A percentile compares a stretch with the other conserved stretches of the same genome.
phyloP scores from a whole-genome alignment of 2,113 vertebrate species.

The Sus scrofa region DNA sequence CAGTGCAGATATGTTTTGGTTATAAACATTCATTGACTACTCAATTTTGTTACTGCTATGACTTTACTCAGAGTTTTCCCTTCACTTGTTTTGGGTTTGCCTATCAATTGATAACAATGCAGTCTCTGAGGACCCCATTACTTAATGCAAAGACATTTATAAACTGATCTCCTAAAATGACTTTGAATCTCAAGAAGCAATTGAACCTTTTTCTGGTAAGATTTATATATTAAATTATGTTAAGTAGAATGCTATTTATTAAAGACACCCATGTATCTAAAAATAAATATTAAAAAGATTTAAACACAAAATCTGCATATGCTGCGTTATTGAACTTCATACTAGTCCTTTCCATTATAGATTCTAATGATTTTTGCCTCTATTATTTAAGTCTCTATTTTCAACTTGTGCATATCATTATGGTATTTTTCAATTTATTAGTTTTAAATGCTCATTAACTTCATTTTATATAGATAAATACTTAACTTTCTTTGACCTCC shows the following conservation, averaged over 20 bases:
- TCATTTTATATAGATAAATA: not conserved
- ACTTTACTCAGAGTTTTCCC: not conserved
- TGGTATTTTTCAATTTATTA: not conserved
- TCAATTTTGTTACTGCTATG: not conserved
- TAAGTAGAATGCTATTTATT: not conserved
- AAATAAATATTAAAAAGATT: not conserved
- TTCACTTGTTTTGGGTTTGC: not conserved
- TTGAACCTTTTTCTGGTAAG: not conserved
- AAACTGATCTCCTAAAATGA: not conserved
- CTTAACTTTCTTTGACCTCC: not conserved
- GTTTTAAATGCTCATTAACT: not conserved
- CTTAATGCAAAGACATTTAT: not conserved
- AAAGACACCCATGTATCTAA: not conserved
- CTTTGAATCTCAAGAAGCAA: not conserved
- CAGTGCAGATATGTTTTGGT: not conserved
- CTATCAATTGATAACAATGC: not conserved
- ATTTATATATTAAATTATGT: slow-evolving; percentile 3
- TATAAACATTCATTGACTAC: not conserved
- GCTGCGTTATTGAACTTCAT: not conserved
- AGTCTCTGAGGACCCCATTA: not conserved
- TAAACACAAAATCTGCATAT: not conserved
- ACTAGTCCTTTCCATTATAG: not conserved
- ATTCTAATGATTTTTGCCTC: not conserved
- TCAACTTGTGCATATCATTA: not conserved
- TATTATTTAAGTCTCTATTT: not conserved